These are phyloP conservation scores for Crocodylus rhombifer DNA, from an alignment of 2,797 vertebrate species.

Conservation along the genomic window DNA sequence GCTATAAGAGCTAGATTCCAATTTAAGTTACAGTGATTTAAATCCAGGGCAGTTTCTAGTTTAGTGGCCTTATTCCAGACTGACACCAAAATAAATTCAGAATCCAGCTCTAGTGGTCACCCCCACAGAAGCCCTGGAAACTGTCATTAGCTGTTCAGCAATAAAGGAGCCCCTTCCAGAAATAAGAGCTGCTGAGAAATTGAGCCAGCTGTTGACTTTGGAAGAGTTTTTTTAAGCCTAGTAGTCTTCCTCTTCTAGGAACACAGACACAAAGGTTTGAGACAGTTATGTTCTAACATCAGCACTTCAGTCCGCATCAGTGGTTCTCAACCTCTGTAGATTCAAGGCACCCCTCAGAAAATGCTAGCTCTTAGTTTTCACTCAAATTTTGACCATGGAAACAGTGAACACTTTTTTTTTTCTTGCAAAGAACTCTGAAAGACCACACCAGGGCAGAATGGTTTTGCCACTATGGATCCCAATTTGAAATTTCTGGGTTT, in stretches of 20 bases:
- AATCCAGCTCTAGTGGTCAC: neutral
- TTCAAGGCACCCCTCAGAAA: too few species aligned
- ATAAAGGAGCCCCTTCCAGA: too few species aligned
- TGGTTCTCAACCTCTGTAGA: too few species aligned
- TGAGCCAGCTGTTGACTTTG: neutral
- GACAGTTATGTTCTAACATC: neutral
- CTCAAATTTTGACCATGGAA: too few species aligned
- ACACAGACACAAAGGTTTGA: neutral
- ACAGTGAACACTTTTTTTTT: too few species aligned
- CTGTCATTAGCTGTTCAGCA: neutral
- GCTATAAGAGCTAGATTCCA: neutral
- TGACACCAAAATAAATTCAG: neutral
- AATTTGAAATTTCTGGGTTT: too few species aligned
- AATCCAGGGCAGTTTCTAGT: neutral
- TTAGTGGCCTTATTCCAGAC: neutral
- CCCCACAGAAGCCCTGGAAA: neutral
- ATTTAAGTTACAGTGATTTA: neutral
- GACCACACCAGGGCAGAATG: too few species aligned
- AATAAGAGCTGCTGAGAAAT: neutral
- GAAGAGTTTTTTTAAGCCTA: neutral
- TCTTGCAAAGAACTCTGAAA: too few species aligned
- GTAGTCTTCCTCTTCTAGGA: neutral
- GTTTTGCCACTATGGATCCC: too few species aligned
- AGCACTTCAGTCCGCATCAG: neutral
- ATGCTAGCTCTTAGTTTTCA: too few species aligned